Conservation (phyloP, 2,888 invertebrate genomes). For the Leuctra nigra region DNA sequence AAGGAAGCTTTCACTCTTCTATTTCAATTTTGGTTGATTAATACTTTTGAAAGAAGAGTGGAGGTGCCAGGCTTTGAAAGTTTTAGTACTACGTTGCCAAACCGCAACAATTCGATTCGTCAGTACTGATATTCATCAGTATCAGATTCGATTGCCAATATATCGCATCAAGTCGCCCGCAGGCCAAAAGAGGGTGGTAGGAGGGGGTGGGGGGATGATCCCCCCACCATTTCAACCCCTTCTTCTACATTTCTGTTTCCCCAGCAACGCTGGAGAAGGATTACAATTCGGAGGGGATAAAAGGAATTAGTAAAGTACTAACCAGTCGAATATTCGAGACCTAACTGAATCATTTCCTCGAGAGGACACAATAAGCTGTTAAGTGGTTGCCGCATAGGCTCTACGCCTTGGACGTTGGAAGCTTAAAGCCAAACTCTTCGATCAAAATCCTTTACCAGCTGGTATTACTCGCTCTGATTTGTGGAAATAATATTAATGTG, state of each 20-base stretch:
- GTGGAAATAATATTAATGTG: background rate
- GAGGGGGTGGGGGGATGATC: background rate
- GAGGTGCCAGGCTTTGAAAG: too few relatives aligned
- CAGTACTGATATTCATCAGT: background rate
- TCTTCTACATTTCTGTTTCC: conserved; percentile 1
- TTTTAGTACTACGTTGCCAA: too few relatives aligned
- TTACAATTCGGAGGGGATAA: conserved; percentile 3
- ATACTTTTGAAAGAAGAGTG: too few relatives aligned
- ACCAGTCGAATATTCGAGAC: conserved; percentile 5
- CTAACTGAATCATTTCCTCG: background rate
- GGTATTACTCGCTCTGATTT: background rate
- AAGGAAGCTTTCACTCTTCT: too few relatives aligned
- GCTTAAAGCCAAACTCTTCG: background rate
- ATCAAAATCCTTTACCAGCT: background rate
- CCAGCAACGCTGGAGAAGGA: background rate
- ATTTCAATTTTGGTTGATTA: too few relatives aligned
- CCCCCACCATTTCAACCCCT: background rate
- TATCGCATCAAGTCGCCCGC: conserved; percentile 5
- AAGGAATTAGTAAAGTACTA: conserved; percentile 7
- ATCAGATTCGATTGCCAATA: background rate
- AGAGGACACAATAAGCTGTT: background rate
- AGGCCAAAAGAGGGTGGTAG: conserved; percentile 1
- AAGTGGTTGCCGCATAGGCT: background rate
- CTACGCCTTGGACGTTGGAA: background rate
- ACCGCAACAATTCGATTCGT: background rate